phyloP scores from a whole-genome alignment of 1,140 invertebrate genomes.

The Drosophila ohnishii region DNA sequence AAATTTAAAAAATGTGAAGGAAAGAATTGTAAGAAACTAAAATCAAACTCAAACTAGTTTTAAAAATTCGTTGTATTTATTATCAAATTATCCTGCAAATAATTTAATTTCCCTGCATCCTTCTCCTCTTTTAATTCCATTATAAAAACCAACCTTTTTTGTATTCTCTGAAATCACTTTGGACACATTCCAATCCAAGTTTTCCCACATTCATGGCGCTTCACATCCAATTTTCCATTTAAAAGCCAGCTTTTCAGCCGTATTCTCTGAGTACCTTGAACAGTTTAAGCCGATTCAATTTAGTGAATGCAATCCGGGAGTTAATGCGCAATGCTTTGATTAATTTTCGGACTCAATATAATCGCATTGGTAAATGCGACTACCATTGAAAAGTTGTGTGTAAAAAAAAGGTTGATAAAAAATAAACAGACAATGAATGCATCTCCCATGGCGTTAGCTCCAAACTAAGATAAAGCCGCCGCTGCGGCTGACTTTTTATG shows the following conservation, averaged over 20 bases:
- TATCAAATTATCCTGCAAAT: background rate
- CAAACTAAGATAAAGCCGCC: slow-evolving; percentile 59
- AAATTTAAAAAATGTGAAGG: background rate
- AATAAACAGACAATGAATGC: slow-evolving; percentile 11
- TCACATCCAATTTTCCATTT: slow-evolving; percentile 22
- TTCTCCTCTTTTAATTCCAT: background rate
- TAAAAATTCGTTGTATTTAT: background rate
- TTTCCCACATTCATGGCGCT: slow-evolving; percentile 7
- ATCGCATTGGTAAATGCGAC: slow-evolving; percentile 30
- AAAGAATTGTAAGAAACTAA: background rate
- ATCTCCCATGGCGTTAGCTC: slow-evolving; percentile 35
- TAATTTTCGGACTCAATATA: slow-evolving; percentile 36
- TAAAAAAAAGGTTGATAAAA: slow-evolving; percentile 22
- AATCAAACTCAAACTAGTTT: background rate
- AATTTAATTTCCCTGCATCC: background rate
- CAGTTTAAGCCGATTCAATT: slow-evolving; percentile 48
- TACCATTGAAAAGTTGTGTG: slow-evolving; percentile 33
- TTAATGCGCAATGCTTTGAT: slow-evolving; percentile 46
- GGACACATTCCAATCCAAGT: slow-evolving; percentile 1
- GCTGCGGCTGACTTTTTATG: slow-evolving; percentile 32
- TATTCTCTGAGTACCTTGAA: slow-evolving; percentile 7
- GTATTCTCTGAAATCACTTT: background rate
- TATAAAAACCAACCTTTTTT: background rate
- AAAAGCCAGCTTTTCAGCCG: slow-evolving; percentile 11
- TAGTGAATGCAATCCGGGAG: slow-evolving; percentile 41